A percentile compares a stretch with the other conserved stretches of the same genome.
Conservation (phyloP, 2,888 invertebrate species). For the Acleris literana region DNA sequence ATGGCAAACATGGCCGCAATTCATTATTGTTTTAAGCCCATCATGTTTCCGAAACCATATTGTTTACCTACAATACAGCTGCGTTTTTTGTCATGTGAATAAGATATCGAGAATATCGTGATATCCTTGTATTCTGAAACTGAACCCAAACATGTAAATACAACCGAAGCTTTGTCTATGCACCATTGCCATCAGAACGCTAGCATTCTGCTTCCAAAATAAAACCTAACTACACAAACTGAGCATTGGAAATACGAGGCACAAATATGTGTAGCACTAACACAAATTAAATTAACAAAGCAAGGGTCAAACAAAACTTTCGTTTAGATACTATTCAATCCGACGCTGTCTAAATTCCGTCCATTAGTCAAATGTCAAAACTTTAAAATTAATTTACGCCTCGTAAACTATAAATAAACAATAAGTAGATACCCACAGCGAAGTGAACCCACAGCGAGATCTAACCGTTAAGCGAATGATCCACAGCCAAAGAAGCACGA, state of each 20-base stretch:
- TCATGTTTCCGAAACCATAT: no score
- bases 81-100: no score
- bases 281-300: neutral
- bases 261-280: conserved; percentile 11
- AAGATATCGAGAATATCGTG: no score
- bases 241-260: conserved; percentile 5
- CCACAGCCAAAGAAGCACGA: neutral
- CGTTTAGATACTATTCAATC: conserved; percentile 6
- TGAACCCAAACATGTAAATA: conserved; percentile 3
- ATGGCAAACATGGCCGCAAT: no score
- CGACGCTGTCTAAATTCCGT: conserved; percentile 7
- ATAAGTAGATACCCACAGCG: conserved; percentile 1
- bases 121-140: neutral
- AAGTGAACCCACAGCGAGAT: neutral
- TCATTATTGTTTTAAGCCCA: no score
- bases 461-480: neutral
- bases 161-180: conserved; percentile 14
- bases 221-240: conserved; percentile 10
- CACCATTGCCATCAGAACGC: conserved; percentile 7
- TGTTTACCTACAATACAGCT: no score
- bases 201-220: conserved; percentile 7
- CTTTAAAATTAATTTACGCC: conserved; percentile 21
- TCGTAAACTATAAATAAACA: conserved; percentile 17
- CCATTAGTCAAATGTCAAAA: conserved; percentile 20
- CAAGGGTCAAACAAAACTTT: conserved; percentile 1